phyloP scores from a whole-genome alignment of 53 echinoderm and acorn worm genomes.

The Paracentrotus lividus region DNA sequence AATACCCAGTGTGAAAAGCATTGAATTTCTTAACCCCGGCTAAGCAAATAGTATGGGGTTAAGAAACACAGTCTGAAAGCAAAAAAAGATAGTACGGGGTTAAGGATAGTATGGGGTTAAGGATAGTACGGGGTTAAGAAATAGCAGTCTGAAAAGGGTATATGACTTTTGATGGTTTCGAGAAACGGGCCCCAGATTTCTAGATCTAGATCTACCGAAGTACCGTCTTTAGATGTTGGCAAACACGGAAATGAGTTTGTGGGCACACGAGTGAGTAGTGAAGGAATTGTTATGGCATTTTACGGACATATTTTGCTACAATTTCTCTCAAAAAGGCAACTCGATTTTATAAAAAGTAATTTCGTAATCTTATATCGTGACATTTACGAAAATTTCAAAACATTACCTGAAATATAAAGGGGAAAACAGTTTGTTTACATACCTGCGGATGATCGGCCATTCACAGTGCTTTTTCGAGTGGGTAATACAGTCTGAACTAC shows the following conservation, averaged over 20 bases:
- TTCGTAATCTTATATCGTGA: background rate
- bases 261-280: background rate
- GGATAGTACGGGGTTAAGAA: no score
- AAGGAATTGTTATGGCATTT: background rate
- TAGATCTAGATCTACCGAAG: no score
- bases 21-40: no score
- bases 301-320: background rate
- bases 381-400: background rate
- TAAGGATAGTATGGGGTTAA: no score
- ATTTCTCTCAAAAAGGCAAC: background rate
- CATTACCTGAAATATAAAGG: background rate
- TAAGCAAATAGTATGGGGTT: no score
- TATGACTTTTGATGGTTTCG: no score
- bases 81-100: no score
- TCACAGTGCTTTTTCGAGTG: background rate
- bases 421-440: background rate
- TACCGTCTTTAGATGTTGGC: no score
- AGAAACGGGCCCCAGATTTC: no score
- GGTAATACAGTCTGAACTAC: background rate
- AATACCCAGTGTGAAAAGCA: no score
- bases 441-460: background rate
- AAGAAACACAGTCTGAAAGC: no score
- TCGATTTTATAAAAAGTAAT: background rate
- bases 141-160: no score
- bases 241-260: background rate